Evolutionary conservation across 1,140 invertebrate genomes (phyloP), one percentile per base, ranked within the genome.

Genomic region (Drosophila funebris): DNA sequence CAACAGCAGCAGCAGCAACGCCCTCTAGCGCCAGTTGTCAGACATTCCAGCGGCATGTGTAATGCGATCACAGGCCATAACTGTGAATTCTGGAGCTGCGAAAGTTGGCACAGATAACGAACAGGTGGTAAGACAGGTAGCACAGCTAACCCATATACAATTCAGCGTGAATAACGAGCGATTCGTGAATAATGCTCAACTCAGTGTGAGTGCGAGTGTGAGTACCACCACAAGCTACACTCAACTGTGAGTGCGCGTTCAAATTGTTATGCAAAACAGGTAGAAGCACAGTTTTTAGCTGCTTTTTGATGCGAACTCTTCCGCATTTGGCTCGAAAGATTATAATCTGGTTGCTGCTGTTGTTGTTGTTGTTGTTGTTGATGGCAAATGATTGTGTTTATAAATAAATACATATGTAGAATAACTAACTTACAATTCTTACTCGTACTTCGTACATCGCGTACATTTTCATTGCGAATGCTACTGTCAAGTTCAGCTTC

Each of bases 181-280:
- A 50, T 50, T 29, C 46, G 27, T 27, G 46, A 14, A 48, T 46
- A 67, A 58, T 16, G 27, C n/a, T 14, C 31, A 27, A 66, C 33
- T 31, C 7, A 31, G 29, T 31, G 9, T 2, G 29, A 31, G 16
- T 44, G 11, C 11, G n/a, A 37, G 62, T 14, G n/a, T 9, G 46
- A 50, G 7, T 50, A 27, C 22, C 31, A 16, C 14, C 31, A 13
- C 14, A 33, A 18, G 18, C 37, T 22, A n/a, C 18, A 50, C 43
- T 48, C 18, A 27, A 36, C 14, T 9, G 31, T 9, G 31, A 31
- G 33, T 43, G 11, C 16, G 24, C 22, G 43, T 29, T 22, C 84
- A 79, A 83, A 79, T 83, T 72, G 18, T 56, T 50, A 83, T 83
- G 78, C 79, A 78, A 83, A 83, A 29, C 76, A 71, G 75, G 80